phyloP scores from a whole-genome alignment of 1,140 invertebrate genomes.

The Macrosteles quadrilineatus region DNA sequence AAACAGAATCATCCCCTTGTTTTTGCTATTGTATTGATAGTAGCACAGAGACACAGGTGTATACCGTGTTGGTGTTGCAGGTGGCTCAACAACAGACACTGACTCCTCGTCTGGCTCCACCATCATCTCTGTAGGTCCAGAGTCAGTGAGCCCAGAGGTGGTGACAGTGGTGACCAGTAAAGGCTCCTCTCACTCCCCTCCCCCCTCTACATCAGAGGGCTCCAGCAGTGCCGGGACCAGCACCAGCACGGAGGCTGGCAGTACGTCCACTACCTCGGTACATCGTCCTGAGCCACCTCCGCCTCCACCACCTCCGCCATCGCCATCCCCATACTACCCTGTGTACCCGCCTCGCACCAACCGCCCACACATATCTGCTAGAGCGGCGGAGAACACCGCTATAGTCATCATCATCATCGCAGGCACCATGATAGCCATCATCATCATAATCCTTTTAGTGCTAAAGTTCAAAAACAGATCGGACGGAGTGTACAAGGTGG shows the following conservation, averaged over 20 bases:
- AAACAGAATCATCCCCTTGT: too few relatives aligned
- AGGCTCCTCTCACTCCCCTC: background rate
- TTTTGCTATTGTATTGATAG: too few relatives aligned
- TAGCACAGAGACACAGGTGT: too few relatives aligned
- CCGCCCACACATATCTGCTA: slow-evolving; percentile 66
- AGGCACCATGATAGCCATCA: slow-evolving; percentile 86
- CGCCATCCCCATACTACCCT: slow-evolving; percentile 31
- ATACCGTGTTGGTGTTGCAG: too few relatives aligned
- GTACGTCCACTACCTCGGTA: slow-evolving; percentile 38
- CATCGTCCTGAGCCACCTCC: slow-evolving; percentile 34
- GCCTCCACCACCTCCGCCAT: slow-evolving; percentile 33
- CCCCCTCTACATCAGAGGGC: slow-evolving; percentile 34
- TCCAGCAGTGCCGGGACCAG: background rate
- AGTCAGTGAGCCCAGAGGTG: slow-evolving; percentile 31
- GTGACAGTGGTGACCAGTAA: slow-evolving; percentile 30
- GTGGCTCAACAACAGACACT: background rate
- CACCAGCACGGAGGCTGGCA: slow-evolving; percentile 20
- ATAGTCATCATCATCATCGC: slow-evolving; percentile 89
- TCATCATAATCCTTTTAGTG: slow-evolving; percentile 86
- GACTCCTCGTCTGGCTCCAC: background rate
- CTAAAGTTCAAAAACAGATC: slow-evolving; percentile 86
- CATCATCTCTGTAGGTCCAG: background rate
- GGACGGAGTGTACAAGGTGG: slow-evolving; percentile 87
- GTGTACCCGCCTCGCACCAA: slow-evolving; percentile 43
- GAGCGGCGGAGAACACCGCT: slow-evolving; percentile 70